Evolutionary conservation across 2,113 vertebrate genomes (phyloP), one percentile per base, ranked within the genome.

Genomic region (Chamaea fasciata): DNA sequence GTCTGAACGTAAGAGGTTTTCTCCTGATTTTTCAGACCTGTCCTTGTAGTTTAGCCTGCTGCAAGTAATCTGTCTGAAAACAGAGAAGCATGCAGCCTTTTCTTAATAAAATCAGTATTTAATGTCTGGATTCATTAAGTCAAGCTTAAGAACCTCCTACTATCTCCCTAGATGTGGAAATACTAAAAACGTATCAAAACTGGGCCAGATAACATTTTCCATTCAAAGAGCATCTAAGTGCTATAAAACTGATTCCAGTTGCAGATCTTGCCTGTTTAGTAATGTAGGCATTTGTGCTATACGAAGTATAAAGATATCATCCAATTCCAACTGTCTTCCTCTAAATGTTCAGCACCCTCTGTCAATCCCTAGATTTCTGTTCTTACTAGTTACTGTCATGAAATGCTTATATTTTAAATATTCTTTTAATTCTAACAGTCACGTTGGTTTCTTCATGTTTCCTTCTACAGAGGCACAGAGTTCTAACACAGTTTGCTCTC

Each of bases 401-500:
- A 91, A 87, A 76, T 81, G 35, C 19, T 91, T 33, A 35, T 55
- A 13, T 8, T 65, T 35, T 30, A 49, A 76, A 82, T 67, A 52
- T 6, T 62, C 4, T 59, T 77, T 53, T 57, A 12, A 70, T 86
- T 81, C 39, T 84, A 37, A 87, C 44, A 89, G 19, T 37, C 33
- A 16, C 2, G 7, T 44, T 77, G 35, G 11, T 57, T 55, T 55
- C 39, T 55, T 55, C 41, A 46, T 90, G 15, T 86, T 83, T 75
- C 82, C 26, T 87, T 87, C 52, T 76, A 37, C 73, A 98, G 98
- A 92, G 56, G 83, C 91, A 27, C 90, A 94, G 5, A 94, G 68
- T 63, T 94, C 92, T 86, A 97, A 95, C 79, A 78, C 93, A 57
- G 52, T 97, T 81, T 98, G 97, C 75, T 97, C 97, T 79, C 31